Evolutionary conservation across 2,113 vertebrate genomes (phyloP).

Genomic region (Passer montanus): DNA sequence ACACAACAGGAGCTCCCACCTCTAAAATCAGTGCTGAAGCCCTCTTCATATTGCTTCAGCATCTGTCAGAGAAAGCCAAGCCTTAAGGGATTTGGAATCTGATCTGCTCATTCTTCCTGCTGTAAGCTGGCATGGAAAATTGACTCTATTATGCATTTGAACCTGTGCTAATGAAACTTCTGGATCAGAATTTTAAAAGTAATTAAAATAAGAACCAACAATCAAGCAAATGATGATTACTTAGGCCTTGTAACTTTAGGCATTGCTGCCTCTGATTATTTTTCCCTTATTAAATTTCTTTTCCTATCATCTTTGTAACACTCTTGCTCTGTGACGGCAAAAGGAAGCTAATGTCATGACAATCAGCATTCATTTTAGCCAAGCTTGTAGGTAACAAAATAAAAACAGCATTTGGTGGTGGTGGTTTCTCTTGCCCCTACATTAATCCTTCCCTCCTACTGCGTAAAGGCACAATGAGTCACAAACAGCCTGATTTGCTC

Average conservation of each 20-base stretch:
- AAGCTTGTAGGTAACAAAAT: not conserved
- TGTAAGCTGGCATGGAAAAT: slow-evolving; percentile 1
- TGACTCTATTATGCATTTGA: not conserved
- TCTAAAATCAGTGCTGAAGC: not conserved
- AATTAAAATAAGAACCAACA: not conserved
- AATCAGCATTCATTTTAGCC: not conserved
- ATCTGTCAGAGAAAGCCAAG: not conserved
- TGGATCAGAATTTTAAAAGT: not conserved
- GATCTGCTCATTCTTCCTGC: not conserved
- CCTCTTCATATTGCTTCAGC: not conserved
- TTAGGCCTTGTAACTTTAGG: not conserved
- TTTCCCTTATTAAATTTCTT: not conserved
- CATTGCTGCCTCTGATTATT: not conserved
- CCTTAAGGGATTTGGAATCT: not conserved
- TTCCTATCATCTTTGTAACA: not conserved
- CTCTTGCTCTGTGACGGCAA: not conserved
- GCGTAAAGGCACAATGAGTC: not conserved
- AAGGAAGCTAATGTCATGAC: not conserved
- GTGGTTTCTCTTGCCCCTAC: not conserved
- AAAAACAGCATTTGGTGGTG: not conserved
- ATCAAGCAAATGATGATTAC: not conserved
- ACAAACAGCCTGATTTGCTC: not conserved
- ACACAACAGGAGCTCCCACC: not conserved
- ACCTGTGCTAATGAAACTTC: not conserved
- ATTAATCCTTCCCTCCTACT: not conserved